Conservation (phyloP, 2,797 vertebrate genomes). For the Poecilia velifera region DNA sequence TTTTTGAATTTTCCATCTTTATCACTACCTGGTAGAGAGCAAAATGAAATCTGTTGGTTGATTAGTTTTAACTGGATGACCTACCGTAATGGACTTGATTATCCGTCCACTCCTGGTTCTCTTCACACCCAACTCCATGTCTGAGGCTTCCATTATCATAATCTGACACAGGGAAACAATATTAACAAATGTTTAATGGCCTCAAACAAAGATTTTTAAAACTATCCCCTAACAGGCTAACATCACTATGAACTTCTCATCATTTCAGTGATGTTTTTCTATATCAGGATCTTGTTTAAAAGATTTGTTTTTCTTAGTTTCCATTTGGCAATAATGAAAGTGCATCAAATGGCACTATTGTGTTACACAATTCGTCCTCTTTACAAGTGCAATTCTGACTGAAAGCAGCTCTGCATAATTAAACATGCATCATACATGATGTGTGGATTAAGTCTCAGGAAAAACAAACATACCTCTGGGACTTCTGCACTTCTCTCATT, state of each 20-base stretch:
- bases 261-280: background rate
- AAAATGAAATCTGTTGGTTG: background rate
- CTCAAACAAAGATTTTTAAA: slow-evolving; percentile 16
- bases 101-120: slow-evolving; percentile 88
- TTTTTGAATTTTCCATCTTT: background rate
- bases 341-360: background rate
- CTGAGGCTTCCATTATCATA: slow-evolving; percentile 77
- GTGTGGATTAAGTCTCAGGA: background rate
- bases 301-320: background rate
- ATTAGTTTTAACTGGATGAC: slow-evolving; percentile 28
- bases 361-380: background rate
- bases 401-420: background rate
- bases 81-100: slow-evolving; percentile 63
- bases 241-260: background rate
- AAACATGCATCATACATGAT: background rate
- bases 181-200: background rate
- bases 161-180: slow-evolving; percentile 66
- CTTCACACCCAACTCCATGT: slow-evolving; percentile 76
- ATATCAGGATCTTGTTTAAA: background rate
- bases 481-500: slow-evolving; percentile 30
- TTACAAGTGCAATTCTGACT: background rate
- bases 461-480: slow-evolving; percentile 54
- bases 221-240: slow-evolving; percentile 16
- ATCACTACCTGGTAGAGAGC: background rate
- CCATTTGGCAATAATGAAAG: background rate